Percentiles rank a stretch among this genome's conserved stretches.
These are phyloP conservation scores for Blastobasis lacticolella DNA, from an alignment of 2,888 invertebrate genomes.

Conservation along the genomic window DNA sequence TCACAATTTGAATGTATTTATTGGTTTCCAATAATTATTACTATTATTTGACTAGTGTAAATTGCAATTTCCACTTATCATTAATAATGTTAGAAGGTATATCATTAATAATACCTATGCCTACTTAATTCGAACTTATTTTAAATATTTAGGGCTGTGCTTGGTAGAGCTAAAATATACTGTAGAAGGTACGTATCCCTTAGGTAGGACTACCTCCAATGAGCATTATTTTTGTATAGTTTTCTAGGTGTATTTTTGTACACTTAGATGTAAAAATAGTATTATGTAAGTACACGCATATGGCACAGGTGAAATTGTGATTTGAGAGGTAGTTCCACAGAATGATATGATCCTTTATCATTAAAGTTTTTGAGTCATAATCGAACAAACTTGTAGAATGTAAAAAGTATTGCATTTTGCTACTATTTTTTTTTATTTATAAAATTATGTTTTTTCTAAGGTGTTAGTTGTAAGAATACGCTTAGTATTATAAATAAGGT, in stretches of 20 bases:
- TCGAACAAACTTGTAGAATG: slow-evolving; percentile 18
- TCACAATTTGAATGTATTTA: not conserved
- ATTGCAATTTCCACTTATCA: no score
- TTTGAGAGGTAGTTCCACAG: no score
- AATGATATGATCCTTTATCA: no score
- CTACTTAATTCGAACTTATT: no score
- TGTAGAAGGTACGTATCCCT: slow-evolving; percentile 12
- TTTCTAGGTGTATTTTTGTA: slow-evolving; percentile 7
- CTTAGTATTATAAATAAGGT: slow-evolving; percentile 57
- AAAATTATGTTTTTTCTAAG: slow-evolving; percentile 26
- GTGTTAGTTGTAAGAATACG: slow-evolving; percentile 57
- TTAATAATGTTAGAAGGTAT: no score
- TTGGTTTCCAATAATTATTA: slow-evolving; percentile 1
- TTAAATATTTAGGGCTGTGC: slow-evolving; percentile 22
- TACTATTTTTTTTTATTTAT: slow-evolving; percentile 47
- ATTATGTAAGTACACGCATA: not conserved
- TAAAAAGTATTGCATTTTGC: slow-evolving; percentile 49
- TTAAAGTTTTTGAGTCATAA: slow-evolving; percentile 26
- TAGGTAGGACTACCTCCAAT: slow-evolving; percentile 13
- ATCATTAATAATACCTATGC: no score
- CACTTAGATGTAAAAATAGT: slow-evolving; percentile 11
- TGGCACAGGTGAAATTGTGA: slow-evolving; percentile 8
- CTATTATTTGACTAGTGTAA: not conserved
- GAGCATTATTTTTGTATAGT: slow-evolving; percentile 16
- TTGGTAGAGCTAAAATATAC: slow-evolving; percentile 12